Conservation (phyloP, 1,140 invertebrate genomes). For the Pollicipes pollicipes region DNA sequence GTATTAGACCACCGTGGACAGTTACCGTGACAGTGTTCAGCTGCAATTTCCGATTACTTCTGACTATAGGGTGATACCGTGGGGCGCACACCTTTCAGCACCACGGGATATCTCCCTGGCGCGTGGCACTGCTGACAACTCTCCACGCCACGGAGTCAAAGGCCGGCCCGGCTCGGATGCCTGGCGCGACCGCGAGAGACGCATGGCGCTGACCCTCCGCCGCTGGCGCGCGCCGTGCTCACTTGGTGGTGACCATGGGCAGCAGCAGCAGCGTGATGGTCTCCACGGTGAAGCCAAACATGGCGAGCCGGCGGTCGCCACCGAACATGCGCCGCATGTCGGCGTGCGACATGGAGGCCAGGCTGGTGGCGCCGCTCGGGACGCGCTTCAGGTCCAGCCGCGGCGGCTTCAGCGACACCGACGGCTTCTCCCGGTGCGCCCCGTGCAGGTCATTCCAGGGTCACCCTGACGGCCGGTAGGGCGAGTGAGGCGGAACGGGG, state of each 20-base stretch:
- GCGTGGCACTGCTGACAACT: too few species aligned
- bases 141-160: too few species aligned
- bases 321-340: conserved; percentile 21
- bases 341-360: background rate
- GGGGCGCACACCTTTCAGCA: too few species aligned
- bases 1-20: too few species aligned
- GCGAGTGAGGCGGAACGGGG: too few species aligned
- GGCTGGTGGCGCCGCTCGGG: background rate
- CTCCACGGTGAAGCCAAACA: conserved; percentile 90
- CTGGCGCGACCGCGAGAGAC: too few species aligned
- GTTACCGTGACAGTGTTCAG: too few species aligned
- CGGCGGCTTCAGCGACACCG: conserved; percentile 17
- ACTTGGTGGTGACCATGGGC: conserved; percentile 94
- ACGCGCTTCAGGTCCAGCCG: background rate
- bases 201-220: too few species aligned
- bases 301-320: conserved; percentile 62
- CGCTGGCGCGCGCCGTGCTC: conserved; percentile 24
- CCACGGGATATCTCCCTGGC: too few species aligned
- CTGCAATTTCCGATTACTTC: too few species aligned
- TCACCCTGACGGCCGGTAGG: conserved; percentile 34
- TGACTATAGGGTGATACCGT: too few species aligned
- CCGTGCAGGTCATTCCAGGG: conserved; percentile 45
- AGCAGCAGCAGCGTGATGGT: conserved; percentile 82
- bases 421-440: conserved; percentile 19
- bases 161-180: too few species aligned